These are phyloP conservation scores for Cepaea hortensis DNA, from an alignment of 2,888 invertebrate genomes.

Conservation along the genomic window DNA sequence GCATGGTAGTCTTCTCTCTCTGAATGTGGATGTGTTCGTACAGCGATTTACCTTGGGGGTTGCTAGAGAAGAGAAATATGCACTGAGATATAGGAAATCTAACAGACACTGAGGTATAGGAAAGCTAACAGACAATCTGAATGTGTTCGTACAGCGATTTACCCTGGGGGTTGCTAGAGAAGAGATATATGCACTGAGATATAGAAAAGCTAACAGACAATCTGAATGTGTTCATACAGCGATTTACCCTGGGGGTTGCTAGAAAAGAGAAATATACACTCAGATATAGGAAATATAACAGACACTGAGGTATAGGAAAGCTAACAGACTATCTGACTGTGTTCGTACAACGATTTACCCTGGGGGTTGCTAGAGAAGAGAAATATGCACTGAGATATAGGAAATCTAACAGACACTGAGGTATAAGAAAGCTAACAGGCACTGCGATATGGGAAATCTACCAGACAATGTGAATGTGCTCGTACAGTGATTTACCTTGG, in stretches of 20 bases:
- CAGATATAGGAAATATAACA: neutral
- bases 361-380: slow-evolving; percentile 57
- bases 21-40: slow-evolving; percentile 74
- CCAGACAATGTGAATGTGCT: slow-evolving; percentile 68
- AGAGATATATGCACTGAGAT: too few relatives aligned
- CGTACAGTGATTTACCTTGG: slow-evolving; percentile 75
- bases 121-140: slow-evolving; percentile 56
- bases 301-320: too few relatives aligned
- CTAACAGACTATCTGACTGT: slow-evolving; percentile 52
- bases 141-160: slow-evolving; percentile 75
- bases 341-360: slow-evolving; percentile 73
- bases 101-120: too few relatives aligned
- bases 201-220: too few relatives aligned
- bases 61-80: slow-evolving; percentile 4
- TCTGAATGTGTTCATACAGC: slow-evolving; percentile 74
- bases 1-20: slow-evolving; percentile 68
- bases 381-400: too few relatives aligned
- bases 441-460: too few relatives aligned
- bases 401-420: too few relatives aligned
- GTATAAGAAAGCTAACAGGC: too few relatives aligned
- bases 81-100: too few relatives aligned
- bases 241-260: slow-evolving; percentile 74
- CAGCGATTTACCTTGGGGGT: slow-evolving; percentile 71
- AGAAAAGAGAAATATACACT: neutral
- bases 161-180: slow-evolving; percentile 70